Percentiles rank a stretch among this genome's conserved stretches.
These are phyloP conservation scores for Melinaea marsaeus DNA, from an alignment of 2,888 invertebrate species.

Conservation along the genomic window DNA sequence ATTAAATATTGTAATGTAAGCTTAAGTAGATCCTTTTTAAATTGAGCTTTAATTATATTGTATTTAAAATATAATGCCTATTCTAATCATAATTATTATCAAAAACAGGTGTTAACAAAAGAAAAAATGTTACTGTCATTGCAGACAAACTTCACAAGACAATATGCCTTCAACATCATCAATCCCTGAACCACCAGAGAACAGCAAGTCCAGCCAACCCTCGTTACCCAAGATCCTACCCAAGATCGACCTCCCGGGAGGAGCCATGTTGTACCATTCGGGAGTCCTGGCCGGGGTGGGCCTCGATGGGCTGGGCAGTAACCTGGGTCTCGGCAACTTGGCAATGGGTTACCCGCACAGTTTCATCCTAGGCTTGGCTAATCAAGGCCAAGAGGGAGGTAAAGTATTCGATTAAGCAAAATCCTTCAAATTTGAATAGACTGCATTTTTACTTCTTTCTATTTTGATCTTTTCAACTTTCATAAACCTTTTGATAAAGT, in stretches of 20 bases:
- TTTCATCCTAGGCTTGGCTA: conserved; percentile 69
- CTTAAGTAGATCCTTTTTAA: too few relatives aligned
- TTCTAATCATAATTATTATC: not conserved
- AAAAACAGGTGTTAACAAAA: not conserved
- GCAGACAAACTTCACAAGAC: conserved; percentile 55
- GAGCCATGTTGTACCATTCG: conserved; percentile 69
- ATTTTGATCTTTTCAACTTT: too few relatives aligned
- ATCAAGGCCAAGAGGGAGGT: conserved; percentile 72
- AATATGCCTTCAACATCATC: conserved; percentile 62
- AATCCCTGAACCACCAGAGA: conserved; percentile 61
- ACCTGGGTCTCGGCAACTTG: conserved; percentile 64
- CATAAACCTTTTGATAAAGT: too few relatives aligned
- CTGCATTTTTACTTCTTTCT: too few relatives aligned
- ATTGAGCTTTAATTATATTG: too few relatives aligned
- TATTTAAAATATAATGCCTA: too few relatives aligned
- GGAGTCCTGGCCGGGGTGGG: conserved; percentile 55
- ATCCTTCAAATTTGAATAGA: not conserved
- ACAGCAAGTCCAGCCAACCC: conserved; percentile 54
- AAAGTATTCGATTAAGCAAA: conserved; percentile 10
- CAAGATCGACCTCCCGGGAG: conserved; percentile 66
- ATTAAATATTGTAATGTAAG: too few relatives aligned
- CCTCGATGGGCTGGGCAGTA: conserved; percentile 60
- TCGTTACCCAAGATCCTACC: conserved; percentile 59
- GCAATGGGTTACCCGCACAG: conserved; percentile 73
- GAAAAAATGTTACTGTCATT: not conserved